Evolutionary conservation across 2,797 vertebrate species (phyloP), one percentile per base, ranked within the genome.

Genomic region (Ibycter americanus): DNA sequence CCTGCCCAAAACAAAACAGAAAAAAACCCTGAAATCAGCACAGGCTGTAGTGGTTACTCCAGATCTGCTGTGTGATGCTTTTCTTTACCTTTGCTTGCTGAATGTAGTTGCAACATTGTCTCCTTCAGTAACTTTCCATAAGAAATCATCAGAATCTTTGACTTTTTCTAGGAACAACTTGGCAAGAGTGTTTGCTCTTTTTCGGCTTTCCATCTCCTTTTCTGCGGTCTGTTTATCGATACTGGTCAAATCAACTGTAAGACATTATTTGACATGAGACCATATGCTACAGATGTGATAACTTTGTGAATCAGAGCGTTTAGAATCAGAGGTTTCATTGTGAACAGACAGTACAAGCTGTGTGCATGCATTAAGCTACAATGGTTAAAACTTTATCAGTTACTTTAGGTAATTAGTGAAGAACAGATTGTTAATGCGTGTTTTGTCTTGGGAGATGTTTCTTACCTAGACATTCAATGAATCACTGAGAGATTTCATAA

Each of bases 211-310:
- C 2, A 92, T 94, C 96, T 99, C 99, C 86, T 84, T 97, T 94
- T 99, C 99, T 54, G 96, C 87, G 66, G 94, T 99, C 92, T 98
- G 98, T 12, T 99, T 98, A 93, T 99, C 98, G 0, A 99, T 98
- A 92, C 99, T 99, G 97, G 99, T 99, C 97, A 99, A 97, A 96
- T 99, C 99, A 96, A 99, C 99, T 99, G 97, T 21, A 96, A 96
- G 80, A 90, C 21, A 96, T 91, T 44, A 58, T 71, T 90, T 76
- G 72, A 55, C 27, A 21, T 74, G n/a, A 92, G 49, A 32, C 34
- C n/a, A 23, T 44, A 8, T 61, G 51, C 51, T 81, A 21, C 12
- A 47, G 25, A n/a, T 40, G 21, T n/a, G 27, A 36, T 62, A 54
- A 61, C 9, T 87, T 72, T 27, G 31, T 49, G 26, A 49, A 44